Base-by-base conservation (phyloP, 2,888 invertebrate species). In the Cantharis flavilabris region DNA sequence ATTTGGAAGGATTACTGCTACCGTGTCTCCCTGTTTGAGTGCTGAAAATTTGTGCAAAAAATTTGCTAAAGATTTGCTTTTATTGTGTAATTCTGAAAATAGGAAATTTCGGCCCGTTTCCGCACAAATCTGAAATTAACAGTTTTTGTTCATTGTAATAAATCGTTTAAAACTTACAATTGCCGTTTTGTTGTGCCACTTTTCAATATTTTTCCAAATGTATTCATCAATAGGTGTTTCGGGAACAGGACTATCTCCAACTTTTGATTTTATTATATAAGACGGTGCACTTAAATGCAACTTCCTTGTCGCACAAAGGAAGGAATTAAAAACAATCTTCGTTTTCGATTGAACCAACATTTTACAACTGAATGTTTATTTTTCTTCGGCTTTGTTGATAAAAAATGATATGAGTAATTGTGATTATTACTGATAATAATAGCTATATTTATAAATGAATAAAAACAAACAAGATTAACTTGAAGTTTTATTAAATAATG, bases 1-100 rank as follows among this genome's bases (percentile, higher is more conserved):
- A 85, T 95, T 96, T 0, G 95, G 94, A 77, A 95, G 84, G 84
- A 94, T 91, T 5, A 95, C 83, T 0, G 93, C 93, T 1, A 95
- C 85, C 0, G 92, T 90, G 70, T 82, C 84, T 0, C 92, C 92
- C 77, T 90, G 90, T 69, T 86, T 87, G 10, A 94, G 86, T 74
- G 92, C 92, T 71, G 93, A 90, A 83, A 92, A 91, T 4, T 87
- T 89, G 65, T 92, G 90, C 73, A 95, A 69, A 70, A 83, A 83
- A 33, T 80, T 79, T 9, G 83, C 83, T 30, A 94, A 91, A 23
- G 92, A 90, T 62, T 90, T 90, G 23, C 92, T 90, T 13, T 90
- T 87, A 80, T 92, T 92, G 79, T 93, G 90, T 0, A 92, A 87
- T 84, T 94, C 90, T 10, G 91, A 91, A 83, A 91, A 95, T 0